phyloP scores from a whole-genome alignment of 2,797 vertebrate genomes.

The Acanthis flammea region DNA sequence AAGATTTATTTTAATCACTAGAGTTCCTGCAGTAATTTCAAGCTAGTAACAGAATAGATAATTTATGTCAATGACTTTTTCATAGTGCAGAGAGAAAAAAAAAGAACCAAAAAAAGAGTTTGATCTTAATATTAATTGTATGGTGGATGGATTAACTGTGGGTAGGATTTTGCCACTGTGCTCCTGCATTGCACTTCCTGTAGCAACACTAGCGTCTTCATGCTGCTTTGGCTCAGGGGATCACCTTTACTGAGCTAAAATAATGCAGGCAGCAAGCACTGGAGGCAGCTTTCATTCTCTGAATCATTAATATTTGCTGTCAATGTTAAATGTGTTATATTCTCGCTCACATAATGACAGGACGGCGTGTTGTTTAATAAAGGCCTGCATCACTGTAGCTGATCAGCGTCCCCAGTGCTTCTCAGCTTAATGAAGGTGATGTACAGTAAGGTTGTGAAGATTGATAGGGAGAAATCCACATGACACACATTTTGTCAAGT shows the following conservation, averaged over 20 bases:
- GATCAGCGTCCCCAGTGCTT: slow-evolving; percentile 63
- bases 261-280: slow-evolving; percentile 42
- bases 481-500: slow-evolving; percentile 45
- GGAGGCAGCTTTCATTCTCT: slow-evolving; percentile 65
- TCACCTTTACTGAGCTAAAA: slow-evolving; percentile 53
- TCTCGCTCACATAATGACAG: slow-evolving; percentile 57
- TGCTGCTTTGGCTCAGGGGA: slow-evolving; percentile 33
- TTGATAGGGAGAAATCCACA: slow-evolving; percentile 62
- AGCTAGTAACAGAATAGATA: slow-evolving; percentile 32
- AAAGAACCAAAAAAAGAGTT: neutral
- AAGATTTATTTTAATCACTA: slow-evolving; percentile 69
- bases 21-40: slow-evolving; percentile 69
- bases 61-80: slow-evolving; percentile 41
- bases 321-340: slow-evolving; percentile 57
- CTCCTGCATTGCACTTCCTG: slow-evolving; percentile 12
- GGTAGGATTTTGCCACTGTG: slow-evolving; percentile 27
- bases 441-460: slow-evolving; percentile 66
- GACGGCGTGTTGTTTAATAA: slow-evolving; percentile 65
- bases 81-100: neutral
- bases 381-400: slow-evolving; percentile 65
- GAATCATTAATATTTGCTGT: slow-evolving; percentile 71
- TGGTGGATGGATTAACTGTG: slow-evolving; percentile 41
- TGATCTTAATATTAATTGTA: slow-evolving; percentile 42
- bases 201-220: neutral
- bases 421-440: slow-evolving; percentile 76